Evolutionary conservation across 1,140 invertebrate species (phyloP), one percentile per base, ranked within the genome.

Genomic region (Calliopsis andreniformis): DNA sequence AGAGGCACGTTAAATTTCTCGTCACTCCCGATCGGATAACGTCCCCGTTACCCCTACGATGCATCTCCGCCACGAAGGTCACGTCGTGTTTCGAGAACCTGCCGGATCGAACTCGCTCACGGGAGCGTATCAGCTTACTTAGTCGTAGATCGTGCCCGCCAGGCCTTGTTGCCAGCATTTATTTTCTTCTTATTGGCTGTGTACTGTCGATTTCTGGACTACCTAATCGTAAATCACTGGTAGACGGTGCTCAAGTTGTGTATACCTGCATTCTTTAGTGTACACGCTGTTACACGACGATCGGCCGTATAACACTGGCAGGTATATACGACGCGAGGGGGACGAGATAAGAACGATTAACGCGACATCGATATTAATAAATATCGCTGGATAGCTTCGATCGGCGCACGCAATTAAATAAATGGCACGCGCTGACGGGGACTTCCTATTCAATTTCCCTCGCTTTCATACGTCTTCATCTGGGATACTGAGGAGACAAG

Each of bases 181-280:
- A 77, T 79, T 84, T 78, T 85, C 83, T 84, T 85, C 83, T 85
- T 85, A 84, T 84, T 85, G 79, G 61, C 70, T 53, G 51, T 85
- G 82, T 85, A 85, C 83, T 85, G 83, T 85, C 83, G 83, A 85
- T 85, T 85, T 85, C 83, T 84, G 79, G 83, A 72, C 83, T 85
- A 85, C 83, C 82, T 85, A 85, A 85, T 84, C 83, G 83, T 85
- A 85, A 85, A 85, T 84, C 83, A 85, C 75, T 43, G 20, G 35
- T 45, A 78, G 82, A 78, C 78, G 75, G 75, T 62, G 69, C 70
- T 56, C 78, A 28, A 51, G 62, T 63, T 55, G 71, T 79, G 45
- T 66, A 68, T 84, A 77, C 49, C 63, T 77, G 77, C 78, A 78
- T 83, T 84, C 82, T 75, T 80, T 30, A 66, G 45, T 66, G 64